Percentiles rank a stretch among this genome's conserved stretches.
Conservation (phyloP, 92 coral and sea anemone species). For the Heliopora coerulea region DNA sequence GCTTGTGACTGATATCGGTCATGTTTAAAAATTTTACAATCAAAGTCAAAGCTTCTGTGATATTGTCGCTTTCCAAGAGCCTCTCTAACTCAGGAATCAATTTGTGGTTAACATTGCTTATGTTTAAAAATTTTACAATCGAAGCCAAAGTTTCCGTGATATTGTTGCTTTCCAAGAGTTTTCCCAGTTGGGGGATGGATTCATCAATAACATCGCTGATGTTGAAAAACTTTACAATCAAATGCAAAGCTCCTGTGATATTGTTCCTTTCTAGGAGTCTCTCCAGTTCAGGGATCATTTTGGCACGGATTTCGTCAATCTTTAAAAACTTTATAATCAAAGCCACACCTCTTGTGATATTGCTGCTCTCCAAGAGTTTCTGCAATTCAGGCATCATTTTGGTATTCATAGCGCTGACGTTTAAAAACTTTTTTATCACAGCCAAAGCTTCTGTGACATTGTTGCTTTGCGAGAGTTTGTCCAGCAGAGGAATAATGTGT, state of each 20-base stretch:
- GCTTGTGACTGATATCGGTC: neutral
- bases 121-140: neutral
- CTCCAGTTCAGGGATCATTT: neutral
- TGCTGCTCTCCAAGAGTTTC: neutral
- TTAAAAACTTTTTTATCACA: neutral
- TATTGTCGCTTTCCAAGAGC: neutral
- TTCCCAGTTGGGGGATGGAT: neutral
- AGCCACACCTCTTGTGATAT: neutral
- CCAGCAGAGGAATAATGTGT: neutral
- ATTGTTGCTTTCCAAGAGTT: neutral
- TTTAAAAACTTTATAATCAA: neutral
- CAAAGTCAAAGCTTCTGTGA: neutral
- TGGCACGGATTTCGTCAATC: neutral
- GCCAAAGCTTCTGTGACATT: slow-evolving; percentile 6
- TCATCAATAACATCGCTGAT: neutral
- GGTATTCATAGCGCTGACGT: neutral
- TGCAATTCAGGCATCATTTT: slow-evolving; percentile 1
- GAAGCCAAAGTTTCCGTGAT: neutral
- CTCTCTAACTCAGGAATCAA: neutral
- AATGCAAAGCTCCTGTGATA: neutral
- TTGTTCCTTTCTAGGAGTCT: neutral
- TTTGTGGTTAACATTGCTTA: neutral
- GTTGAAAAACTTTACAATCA: neutral
- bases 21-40: slow-evolving; percentile 5
- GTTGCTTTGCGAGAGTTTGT: neutral